A percentile compares a stretch with the other conserved stretches of the same genome.
These are phyloP conservation scores for Eilema caniola DNA, from an alignment of 2,888 invertebrate genomes.

Conservation along the genomic window DNA sequence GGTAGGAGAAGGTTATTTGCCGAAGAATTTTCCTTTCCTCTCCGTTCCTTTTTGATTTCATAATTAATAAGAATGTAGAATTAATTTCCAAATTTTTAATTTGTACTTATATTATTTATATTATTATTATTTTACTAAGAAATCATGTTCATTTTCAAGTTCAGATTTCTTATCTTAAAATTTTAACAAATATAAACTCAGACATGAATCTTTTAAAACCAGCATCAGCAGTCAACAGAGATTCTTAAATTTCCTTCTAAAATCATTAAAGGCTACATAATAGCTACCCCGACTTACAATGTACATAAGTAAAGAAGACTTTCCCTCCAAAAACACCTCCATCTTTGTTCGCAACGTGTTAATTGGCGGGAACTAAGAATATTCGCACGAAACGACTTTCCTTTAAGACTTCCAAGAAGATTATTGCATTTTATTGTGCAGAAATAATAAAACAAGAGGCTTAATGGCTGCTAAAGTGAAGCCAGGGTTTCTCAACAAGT, in stretches of 20 bases:
- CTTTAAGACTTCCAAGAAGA: constrained; percentile 59
- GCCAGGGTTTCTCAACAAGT: constrained; percentile 29
- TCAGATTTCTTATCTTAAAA: not conserved
- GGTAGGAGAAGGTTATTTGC: no score
- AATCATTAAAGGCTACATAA: constrained; percentile 63
- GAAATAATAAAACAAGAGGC: constrained; percentile 56
- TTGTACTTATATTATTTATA: not conserved
- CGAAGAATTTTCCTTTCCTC: no score
- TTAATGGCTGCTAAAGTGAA: constrained; percentile 48
- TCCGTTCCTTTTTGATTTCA: no score
- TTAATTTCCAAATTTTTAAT: no score
- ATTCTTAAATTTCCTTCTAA: constrained; percentile 30
- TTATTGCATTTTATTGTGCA: constrained; percentile 63
- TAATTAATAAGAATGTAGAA: no score
- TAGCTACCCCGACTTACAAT: constrained; percentile 57
- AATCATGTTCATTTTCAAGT: not conserved
- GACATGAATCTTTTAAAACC: constrained; percentile 12
- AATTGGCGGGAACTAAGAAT: constrained; percentile 77
- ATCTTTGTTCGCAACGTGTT: constrained; percentile 80
- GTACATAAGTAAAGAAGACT: constrained; percentile 67
- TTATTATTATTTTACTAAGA: not conserved
- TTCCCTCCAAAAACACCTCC: constrained; percentile 67
- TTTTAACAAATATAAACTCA: not conserved
- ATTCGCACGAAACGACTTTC: constrained; percentile 63
- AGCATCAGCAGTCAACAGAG: constrained; percentile 25